Conservation (phyloP, 2,888 invertebrate species). For the Hoplodrina ambigua region DNA sequence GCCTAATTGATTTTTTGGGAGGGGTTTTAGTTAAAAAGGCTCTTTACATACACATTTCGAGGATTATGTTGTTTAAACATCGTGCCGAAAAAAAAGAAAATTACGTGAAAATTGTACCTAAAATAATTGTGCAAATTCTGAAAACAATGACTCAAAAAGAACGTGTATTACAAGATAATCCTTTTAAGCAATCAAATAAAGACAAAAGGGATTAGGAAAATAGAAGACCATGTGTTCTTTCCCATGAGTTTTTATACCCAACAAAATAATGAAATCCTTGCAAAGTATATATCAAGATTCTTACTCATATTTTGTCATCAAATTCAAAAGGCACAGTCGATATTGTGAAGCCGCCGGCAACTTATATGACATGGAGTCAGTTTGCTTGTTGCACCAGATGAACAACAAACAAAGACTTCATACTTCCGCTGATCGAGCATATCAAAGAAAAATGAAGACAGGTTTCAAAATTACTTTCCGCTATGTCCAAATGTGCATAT, state of each 20-base stretch:
- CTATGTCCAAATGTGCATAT: conserved; percentile 15
- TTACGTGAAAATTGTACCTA: conserved; percentile 27
- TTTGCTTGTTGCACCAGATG: conserved; percentile 6
- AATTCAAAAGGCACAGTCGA: neutral
- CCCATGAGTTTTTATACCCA: too few species aligned
- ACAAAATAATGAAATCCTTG: too few species aligned
- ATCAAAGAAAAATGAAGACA: conserved; percentile 28
- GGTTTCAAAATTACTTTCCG: conserved; percentile 33
- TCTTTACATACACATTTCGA: conserved; percentile 43
- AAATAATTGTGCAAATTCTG: conserved; percentile 10
- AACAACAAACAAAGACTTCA: conserved; percentile 17
- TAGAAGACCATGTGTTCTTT: too few species aligned
- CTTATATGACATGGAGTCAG: neutral
- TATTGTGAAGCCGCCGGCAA: neutral
- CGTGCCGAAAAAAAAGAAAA: conserved; percentile 30
- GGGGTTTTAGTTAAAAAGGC: conserved; percentile 49
- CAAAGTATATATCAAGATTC: too few species aligned
- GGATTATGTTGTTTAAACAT: conserved; percentile 40
- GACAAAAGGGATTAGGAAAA: neutral
- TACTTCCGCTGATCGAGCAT: conserved; percentile 5
- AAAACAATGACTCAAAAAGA: conserved; percentile 1
- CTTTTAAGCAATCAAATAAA: neutral
- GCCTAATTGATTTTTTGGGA: conserved; percentile 69
- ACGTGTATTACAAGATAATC: conserved; percentile 11
- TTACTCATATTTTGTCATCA: neutral